Conservation (phyloP, 2,888 invertebrate genomes). For the Barypeithes pellucidus region DNA sequence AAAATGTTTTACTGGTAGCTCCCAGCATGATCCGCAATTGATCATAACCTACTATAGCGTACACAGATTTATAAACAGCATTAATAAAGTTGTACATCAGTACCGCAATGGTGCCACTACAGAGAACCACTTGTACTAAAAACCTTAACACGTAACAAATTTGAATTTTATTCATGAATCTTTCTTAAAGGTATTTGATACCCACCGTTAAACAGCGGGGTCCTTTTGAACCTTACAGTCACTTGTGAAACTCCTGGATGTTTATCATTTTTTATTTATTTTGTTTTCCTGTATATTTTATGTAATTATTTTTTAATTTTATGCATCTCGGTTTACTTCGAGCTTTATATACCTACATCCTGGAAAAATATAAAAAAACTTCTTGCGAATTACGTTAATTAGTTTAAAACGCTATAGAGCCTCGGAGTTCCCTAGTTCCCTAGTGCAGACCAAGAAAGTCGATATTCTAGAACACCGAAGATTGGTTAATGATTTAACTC, state of each 20-base stretch:
- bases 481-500: too few species aligned
- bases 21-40: conserved; percentile 56
- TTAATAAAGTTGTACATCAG: conserved; percentile 63
- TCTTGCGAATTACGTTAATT: too few species aligned
- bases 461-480: too few species aligned
- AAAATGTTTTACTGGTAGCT: conserved; percentile 61
- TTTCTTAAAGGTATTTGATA: conserved; percentile 66
- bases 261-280: conserved; percentile 51
- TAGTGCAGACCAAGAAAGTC: too few species aligned
- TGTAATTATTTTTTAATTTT: conserved; percentile 10
- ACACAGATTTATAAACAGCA: conserved; percentile 63
- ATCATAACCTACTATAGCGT: conserved; percentile 58
- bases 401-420: too few species aligned
- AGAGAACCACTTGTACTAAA: conserved; percentile 58
- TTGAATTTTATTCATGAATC: conserved; percentile 67
- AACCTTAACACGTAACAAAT: conserved; percentile 66
- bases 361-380: too few species aligned
- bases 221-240: conserved; percentile 60
- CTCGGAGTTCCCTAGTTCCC: too few species aligned
- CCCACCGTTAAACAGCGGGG: conserved; percentile 61
- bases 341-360: too few species aligned
- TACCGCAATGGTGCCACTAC: conserved; percentile 56
- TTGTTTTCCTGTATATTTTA: background rate
- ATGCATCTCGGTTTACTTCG: too few species aligned
- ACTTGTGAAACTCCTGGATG: conserved; percentile 58